These are phyloP conservation scores for Sebastes elongatus DNA, from an alignment of 2,797 vertebrate genomes.

Conservation along the genomic window DNA sequence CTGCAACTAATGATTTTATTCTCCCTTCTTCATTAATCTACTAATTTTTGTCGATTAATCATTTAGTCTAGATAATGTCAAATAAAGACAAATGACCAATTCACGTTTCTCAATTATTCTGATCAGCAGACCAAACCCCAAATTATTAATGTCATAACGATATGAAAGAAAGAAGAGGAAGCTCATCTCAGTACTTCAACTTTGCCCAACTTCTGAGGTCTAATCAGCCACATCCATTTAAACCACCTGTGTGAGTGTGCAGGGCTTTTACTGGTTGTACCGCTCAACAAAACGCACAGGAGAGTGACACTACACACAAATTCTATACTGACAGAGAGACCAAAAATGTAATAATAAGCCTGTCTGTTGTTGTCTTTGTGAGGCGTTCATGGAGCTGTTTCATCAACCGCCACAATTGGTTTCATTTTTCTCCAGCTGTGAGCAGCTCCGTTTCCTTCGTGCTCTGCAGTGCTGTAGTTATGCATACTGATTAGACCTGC, in stretches of 20 bases:
- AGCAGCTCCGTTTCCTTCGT: background rate
- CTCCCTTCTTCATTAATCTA: slow-evolving; percentile 5
- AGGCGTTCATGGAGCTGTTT: background rate
- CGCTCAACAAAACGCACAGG: too few species aligned
- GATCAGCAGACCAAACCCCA: background rate
- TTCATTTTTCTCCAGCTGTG: background rate
- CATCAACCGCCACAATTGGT: background rate
- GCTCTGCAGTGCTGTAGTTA: background rate
- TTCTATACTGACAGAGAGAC: background rate
- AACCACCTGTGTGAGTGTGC: background rate
- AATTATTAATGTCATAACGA: background rate
- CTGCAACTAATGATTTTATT: background rate
- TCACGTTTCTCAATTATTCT: slow-evolving; percentile 15
- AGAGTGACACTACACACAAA: background rate
- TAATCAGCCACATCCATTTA: background rate
- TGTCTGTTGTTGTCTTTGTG: too few species aligned
- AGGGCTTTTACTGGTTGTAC: background rate
- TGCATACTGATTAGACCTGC: background rate
- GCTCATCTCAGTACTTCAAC: background rate
- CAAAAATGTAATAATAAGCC: too few species aligned
- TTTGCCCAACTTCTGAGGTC: background rate
- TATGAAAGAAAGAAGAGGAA: background rate
- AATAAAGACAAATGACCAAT: slow-evolving; percentile 14
- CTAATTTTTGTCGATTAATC: slow-evolving; percentile 10
- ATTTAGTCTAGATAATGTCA: slow-evolving; percentile 10